Percentiles rank a stretch among this genome's conserved stretches.
Evolutionary conservation across 2,888 invertebrate genomes (phyloP).

Genomic region (Sialis lutaria): DNA sequence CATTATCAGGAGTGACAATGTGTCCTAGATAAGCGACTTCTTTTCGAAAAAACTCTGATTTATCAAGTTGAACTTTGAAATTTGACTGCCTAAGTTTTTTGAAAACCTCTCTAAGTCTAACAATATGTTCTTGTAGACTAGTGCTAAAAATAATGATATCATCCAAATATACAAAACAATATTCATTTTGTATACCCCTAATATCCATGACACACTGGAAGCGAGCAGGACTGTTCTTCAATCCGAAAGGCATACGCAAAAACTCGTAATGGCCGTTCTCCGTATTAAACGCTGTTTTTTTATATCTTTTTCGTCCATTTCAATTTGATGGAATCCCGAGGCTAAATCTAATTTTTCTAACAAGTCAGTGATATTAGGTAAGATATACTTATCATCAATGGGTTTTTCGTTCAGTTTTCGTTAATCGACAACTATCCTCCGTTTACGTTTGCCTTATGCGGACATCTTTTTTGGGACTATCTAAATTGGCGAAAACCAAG

Average conservation of each 20-base stretch:
- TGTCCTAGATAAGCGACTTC: slow-evolving; percentile 14
- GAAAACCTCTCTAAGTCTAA: slow-evolving; percentile 7
- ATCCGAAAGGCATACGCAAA: slow-evolving; percentile 12
- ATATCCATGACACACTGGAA: slow-evolving; percentile 3
- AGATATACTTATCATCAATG: slow-evolving; percentile 9
- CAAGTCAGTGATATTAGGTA: slow-evolving; percentile 16
- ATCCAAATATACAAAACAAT: slow-evolving; percentile 11
- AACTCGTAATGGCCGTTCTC: slow-evolving; percentile 15
- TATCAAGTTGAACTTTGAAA: slow-evolving; percentile 10
- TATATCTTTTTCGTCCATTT: slow-evolving; percentile 12
- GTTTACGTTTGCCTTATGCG: slow-evolving; percentile 10
- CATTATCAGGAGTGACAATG: slow-evolving; percentile 12
- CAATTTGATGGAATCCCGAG: slow-evolving; percentile 18
- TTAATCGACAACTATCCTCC: slow-evolving; percentile 12
- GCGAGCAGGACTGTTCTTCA: slow-evolving; percentile 10
- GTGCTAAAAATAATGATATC: slow-evolving; percentile 12
- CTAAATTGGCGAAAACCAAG: slow-evolving; percentile 13
- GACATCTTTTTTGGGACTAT: slow-evolving; percentile 13
- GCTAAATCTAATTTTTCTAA: slow-evolving; percentile 17
- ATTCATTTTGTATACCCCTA: not conserved
- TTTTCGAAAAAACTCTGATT: slow-evolving; percentile 9
- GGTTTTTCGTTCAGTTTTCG: slow-evolving; percentile 13
- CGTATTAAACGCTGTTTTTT: slow-evolving; percentile 16
- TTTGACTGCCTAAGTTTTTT: slow-evolving; percentile 6
- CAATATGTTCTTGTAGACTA: slow-evolving; percentile 9